A percentile compares a stretch with the other conserved stretches of the same genome.
Conservation (phyloP, 2,888 invertebrate genomes). For the Hermaeophaga mercurialis region DNA sequence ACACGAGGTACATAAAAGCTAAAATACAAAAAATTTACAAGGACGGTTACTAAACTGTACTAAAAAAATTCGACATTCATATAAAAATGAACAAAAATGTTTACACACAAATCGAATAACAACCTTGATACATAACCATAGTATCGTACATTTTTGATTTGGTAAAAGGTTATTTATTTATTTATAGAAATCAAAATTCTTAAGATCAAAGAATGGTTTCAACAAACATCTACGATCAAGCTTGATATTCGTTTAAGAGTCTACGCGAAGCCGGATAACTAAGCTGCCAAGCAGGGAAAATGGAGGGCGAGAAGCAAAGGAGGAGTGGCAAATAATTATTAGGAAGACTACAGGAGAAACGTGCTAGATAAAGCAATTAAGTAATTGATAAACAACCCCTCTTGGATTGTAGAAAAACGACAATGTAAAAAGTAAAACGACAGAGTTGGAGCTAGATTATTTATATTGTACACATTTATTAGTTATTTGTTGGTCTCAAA, state of each 20-base stretch:
- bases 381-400: slow-evolving; percentile 51
- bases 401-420: slow-evolving; percentile 29
- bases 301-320: slow-evolving; percentile 31
- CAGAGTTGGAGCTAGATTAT: too few species aligned
- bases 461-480: too few species aligned
- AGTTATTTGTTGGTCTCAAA: too few species aligned
- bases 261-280: slow-evolving; percentile 11
- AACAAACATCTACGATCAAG: slow-evolving; percentile 3
- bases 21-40: too few species aligned
- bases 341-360: slow-evolving; percentile 45
- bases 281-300: slow-evolving; percentile 24
- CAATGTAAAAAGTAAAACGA: slow-evolving; percentile 29
- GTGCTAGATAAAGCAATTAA: slow-evolving; percentile 50
- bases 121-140: neutral
- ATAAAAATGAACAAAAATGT: too few species aligned
- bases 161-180: neutral
- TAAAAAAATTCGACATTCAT: neutral
- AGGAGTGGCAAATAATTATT: slow-evolving; percentile 42
- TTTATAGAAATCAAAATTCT: too few species aligned
- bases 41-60: neutral
- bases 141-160: neutral
- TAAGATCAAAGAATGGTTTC: neutral
- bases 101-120: too few species aligned
- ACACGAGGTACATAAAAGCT: too few species aligned
- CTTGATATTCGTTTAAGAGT: slow-evolving; percentile 1